These are phyloP conservation scores for Pyrrhia umbra DNA, from an alignment of 2,888 invertebrate genomes.

Conservation along the genomic window DNA sequence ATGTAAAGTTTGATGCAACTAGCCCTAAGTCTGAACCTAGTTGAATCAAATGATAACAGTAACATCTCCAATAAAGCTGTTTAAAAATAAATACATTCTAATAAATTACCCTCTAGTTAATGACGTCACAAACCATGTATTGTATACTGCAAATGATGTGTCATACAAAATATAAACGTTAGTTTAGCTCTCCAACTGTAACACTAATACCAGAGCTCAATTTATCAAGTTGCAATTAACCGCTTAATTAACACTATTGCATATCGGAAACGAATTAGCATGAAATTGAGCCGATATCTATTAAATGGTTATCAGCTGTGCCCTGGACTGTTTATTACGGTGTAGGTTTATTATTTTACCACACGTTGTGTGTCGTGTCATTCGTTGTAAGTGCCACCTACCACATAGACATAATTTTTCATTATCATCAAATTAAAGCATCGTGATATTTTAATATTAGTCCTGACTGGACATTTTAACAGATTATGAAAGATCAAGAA, in stretches of 20 bases:
- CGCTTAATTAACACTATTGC: constrained; percentile 46
- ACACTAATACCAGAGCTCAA: constrained; percentile 6
- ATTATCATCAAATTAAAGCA: too few species aligned
- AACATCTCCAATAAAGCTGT: too few species aligned
- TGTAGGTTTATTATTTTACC: constrained; percentile 15
- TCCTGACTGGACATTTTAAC: too few species aligned
- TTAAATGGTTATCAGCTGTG: constrained; percentile 41
- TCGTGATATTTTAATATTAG: too few species aligned
- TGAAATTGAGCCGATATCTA: constrained; percentile 41
- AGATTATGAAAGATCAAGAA: too few species aligned
- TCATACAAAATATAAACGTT: constrained; percentile 1
- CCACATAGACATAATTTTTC: neutral
- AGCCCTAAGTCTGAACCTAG: too few species aligned
- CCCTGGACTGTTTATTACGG: constrained; percentile 29
- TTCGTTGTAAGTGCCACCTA: too few species aligned
- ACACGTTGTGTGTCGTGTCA: neutral
- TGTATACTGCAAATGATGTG: neutral
- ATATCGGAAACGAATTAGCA: constrained; percentile 52
- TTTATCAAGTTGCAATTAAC: constrained; percentile 37
- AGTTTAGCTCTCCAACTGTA: constrained; percentile 13
- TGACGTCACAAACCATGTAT: neutral
- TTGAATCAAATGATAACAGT: too few species aligned
- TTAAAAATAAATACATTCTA: neutral
- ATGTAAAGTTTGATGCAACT: too few species aligned
- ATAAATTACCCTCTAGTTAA: too few species aligned